Evolutionary conservation across 2,797 vertebrate species (phyloP), one percentile per base, ranked within the genome.

Genomic region (Anas flavirostris): DNA sequence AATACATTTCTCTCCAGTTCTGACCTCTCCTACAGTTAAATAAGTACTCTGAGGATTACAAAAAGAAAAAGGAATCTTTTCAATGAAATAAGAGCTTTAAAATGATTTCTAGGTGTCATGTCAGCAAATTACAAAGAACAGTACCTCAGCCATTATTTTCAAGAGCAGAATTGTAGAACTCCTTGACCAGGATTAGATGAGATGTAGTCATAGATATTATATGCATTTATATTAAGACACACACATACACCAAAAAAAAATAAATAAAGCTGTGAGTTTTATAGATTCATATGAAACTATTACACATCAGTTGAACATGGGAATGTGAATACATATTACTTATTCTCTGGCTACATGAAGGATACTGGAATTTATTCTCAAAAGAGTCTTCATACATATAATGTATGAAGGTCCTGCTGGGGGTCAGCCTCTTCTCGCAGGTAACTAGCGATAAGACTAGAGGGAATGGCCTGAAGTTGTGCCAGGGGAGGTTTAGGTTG

Each of bases 61-160:
- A 39, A 70, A 68, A 10, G 5, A 5, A 52, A 58, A 29, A 39
- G 21, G 7, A 35, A 37, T 64, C 5, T 72, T 82, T 52, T 80
- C 3, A 31, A 8, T 55, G 35, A 74, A 70, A 43, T n/a, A 41
- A 63, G 19, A 75, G 52, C 39, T 80, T 87, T 88, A 48, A 69
- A 77, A 56, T 86, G 16, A 81, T 81, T 72, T 80, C 59, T 55
- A 91, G 72, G 23, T 79, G 53, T 64, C 37, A 19, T 60, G 18
- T 72, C 79, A 60, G 60, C 77, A 68, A 56, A 80, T 85, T 68
- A 68, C 18, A 82, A 29, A 56, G 44, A 91, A 60, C 35, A 79
- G 31, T 89, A 84, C 35, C 63, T 94, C 66, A 89, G 70, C 23
- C 10, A 35, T 60, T 87, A 53, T 82, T 92, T 94, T 77, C 70